phyloP scores from a whole-genome alignment of 2,888 invertebrate species.

The Heliconius ismenius region DNA sequence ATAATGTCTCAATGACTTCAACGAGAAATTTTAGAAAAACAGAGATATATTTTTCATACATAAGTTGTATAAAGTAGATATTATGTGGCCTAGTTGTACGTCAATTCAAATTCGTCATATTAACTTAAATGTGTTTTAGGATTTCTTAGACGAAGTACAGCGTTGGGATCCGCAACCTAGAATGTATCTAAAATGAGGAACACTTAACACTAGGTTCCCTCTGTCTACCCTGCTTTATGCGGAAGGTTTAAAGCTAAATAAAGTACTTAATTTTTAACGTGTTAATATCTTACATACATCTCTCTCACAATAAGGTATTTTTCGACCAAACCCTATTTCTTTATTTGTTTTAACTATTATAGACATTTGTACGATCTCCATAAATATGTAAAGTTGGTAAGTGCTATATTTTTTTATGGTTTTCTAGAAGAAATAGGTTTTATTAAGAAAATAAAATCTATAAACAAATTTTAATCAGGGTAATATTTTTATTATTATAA shows the following conservation, averaged over 20 bases:
- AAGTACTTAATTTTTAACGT: constrained; percentile 41
- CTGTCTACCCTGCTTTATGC: not conserved
- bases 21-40: not conserved
- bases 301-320: constrained; percentile 40
- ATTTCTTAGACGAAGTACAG: not conserved
- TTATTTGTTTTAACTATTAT: constrained; percentile 59
- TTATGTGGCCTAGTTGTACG: not conserved
- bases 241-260: not conserved
- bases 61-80: no score
- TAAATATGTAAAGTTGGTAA: not conserved
- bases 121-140: not conserved
- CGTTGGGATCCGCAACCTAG: not conserved
- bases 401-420: not conserved
- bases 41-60: not conserved
- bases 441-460: no score
- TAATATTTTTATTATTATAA: not conserved
- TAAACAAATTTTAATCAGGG: no score
- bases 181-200: no score
- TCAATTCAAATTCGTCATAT: not conserved
- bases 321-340: constrained; percentile 42
- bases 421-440: no score
- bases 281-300: constrained; percentile 41
- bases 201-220: not conserved
- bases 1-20: not conserved
- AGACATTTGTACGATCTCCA: constrained; percentile 33